A percentile compares a stretch with the other conserved stretches of the same genome.
phyloP scores from a whole-genome alignment of 2,888 invertebrate genomes.

The Drosophila infuscata region DNA sequence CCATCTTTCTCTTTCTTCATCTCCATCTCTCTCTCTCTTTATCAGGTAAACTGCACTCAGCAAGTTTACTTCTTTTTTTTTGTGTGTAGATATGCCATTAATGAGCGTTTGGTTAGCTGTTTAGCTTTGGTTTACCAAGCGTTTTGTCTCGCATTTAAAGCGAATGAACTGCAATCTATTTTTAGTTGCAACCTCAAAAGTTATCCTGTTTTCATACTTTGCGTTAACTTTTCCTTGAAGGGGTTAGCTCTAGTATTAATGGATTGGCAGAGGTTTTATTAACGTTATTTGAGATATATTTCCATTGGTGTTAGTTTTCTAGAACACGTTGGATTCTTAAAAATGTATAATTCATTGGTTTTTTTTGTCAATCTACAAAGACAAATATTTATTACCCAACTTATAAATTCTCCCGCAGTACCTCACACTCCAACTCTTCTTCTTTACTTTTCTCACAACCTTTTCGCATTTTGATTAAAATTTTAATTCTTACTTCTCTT shows the following conservation, averaged over 20 bases:
- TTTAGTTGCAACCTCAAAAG: slow-evolving; percentile 27
- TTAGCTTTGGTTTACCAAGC: slow-evolving; percentile 53
- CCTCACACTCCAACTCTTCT: too few species aligned
- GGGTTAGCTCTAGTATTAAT: neutral
- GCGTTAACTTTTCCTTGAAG: slow-evolving; percentile 1
- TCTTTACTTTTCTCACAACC: neutral
- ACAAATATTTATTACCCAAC: neutral
- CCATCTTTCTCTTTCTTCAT: neutral
- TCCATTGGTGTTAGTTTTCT: neutral
- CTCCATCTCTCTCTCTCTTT: too few species aligned
- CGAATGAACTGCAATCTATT: slow-evolving; percentile 46
- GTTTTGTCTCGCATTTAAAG: slow-evolving; percentile 24
- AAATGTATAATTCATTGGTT: neutral
- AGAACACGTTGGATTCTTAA: too few species aligned
- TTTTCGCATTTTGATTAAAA: neutral
- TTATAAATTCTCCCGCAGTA: neutral
- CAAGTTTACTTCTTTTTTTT: slow-evolving; percentile 22
- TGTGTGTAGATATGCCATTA: slow-evolving; percentile 44
- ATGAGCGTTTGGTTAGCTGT: slow-evolving; percentile 65
- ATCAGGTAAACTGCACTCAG: slow-evolving; percentile 57
- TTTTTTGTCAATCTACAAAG: neutral
- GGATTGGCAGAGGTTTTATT: neutral
- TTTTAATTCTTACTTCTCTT: neutral
- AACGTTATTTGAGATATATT: neutral
- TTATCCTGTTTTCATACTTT: slow-evolving; percentile 12